Evolutionary conservation across 2,797 vertebrate genomes (phyloP), one percentile per base, ranked within the genome.

Genomic region (Pangasius larnaudii): DNA sequence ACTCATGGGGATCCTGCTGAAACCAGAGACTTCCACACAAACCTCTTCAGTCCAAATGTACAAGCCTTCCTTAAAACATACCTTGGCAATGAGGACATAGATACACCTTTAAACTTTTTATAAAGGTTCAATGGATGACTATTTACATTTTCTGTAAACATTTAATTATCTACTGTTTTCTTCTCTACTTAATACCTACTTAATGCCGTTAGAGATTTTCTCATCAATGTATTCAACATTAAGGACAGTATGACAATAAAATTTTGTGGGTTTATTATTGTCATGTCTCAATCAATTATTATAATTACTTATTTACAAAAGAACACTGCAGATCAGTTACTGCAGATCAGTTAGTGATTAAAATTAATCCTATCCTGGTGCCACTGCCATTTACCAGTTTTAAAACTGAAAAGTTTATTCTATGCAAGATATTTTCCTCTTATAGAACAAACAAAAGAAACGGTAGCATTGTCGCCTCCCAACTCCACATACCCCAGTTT

Each of bases 11-110:
- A 49, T 0, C 1, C 9, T 10, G 1, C 5, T 67, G 59, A 84
- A 1, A 49, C 90, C 56, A 91, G 91, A 88, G 93, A 93, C 87
- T 93, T 90, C 83, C 91, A 93, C 69, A 85, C 89, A 56, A 87
- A 88, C 69, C 91, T 93, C n/a, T 93, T 93, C 75, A 86, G 80
- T 86, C 58, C 36, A 83, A 72, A 89, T 72, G 87, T 93, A 8
- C 89, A 77, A 14, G 4, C 46, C 1, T 93, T 93, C 49, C 90
- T 93, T 49, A 56, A 85, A 84, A 0, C 9, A 2, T 36, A 91
- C 78, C 58, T 93, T 8, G 84, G 10, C 27, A 5, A 91, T 63
- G 86, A 1, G 5, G 3, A 42, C 6, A 39, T 63, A 36, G 84
- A 59, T n/a, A 49, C 72, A 18, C 91, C 92, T 46, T 85, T 91